Base-by-base conservation (phyloP, 2,888 invertebrate genomes). In the Podotricha telesiphe region DNA sequence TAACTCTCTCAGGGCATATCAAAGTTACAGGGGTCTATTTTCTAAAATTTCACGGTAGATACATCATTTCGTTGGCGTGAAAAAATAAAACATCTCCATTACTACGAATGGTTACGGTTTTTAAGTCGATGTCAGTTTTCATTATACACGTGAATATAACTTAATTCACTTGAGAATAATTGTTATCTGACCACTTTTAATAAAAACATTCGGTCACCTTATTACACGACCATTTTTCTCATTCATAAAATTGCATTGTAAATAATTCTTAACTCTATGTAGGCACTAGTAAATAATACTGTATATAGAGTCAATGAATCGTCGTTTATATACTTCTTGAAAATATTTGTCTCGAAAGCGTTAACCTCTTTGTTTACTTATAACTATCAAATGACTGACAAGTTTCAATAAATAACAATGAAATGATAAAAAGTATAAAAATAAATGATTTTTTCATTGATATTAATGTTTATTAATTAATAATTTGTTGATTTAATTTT, bases 41-140 rank as follows among this genome's bases (percentile, higher is more conserved):
- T 89, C 82, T 80, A 85, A 89, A 91, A 93, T 93, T 92, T 93
- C 92, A 93, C 91, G 93, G 89, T 89, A 82, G 78, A 87, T 90
- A 83, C 86, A 87, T 91, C 89, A 91, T 85, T 71, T 78, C 72
- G 72, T 76, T 80, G 77, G 85, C 83, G 85, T 88, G 87, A 85
- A 88, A 42, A 89, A 89, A 86, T 86, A 79, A 80, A 82, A 91
- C 84, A 81, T 88, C 90, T 91, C 89, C 86, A 92, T 93, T 88
- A 87, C 73, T 70, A 73, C 64, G 75, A 80, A 80, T 79, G 79
- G 77, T 76, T 76, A 69, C 74, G 74, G 65, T 72, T 72, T 77
- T 70, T 67, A 69, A 69, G 48, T 67, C 48, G 10, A 61, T 67
- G 69, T 64, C 71, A 40, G 67, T 61, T 63, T 47, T 66, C 22